Conservation (phyloP, 1,140 invertebrate genomes). For the Manduca sexta region DNA sequence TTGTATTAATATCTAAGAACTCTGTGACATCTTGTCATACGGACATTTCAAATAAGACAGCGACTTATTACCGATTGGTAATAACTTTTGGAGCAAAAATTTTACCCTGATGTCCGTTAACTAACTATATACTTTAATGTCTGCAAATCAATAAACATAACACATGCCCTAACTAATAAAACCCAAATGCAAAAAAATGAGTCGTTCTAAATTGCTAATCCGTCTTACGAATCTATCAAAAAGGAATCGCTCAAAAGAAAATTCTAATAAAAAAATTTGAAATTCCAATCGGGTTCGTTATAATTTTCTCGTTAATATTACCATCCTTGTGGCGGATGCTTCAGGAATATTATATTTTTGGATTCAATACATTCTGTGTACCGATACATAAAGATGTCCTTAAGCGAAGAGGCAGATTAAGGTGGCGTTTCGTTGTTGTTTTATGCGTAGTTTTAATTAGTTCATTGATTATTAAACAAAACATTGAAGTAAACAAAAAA, state of each 20-base stretch:
- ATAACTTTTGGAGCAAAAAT: too few relatives aligned
- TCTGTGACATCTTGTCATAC: too few relatives aligned
- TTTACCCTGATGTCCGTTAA: too few relatives aligned
- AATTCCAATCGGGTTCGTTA: slow-evolving; percentile 14
- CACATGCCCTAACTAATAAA: neutral
- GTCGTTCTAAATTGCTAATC: slow-evolving; percentile 6
- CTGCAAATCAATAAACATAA: too few relatives aligned
- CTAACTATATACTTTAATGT: too few relatives aligned
- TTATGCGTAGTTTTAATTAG: too few relatives aligned
- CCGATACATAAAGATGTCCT: slow-evolving; percentile 7
- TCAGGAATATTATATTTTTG: slow-evolving; percentile 13
- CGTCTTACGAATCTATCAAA: slow-evolving; percentile 6
- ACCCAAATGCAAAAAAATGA: neutral
- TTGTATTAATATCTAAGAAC: too few relatives aligned
- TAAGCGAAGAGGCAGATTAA: neutral
- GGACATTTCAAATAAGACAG: too few relatives aligned
- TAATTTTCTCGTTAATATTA: slow-evolving; percentile 21
- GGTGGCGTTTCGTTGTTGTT: neutral
- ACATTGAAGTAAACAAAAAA: neutral
- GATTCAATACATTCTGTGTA: neutral
- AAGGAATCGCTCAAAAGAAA: slow-evolving; percentile 4
- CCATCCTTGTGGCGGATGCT: slow-evolving; percentile 10
- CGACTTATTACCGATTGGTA: too few relatives aligned
- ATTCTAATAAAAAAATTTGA: slow-evolving; percentile 14
- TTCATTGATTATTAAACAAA: too few relatives aligned